A percentile compares a stretch with the other conserved stretches of the same genome.
Conservation (phyloP, 2,797 vertebrate species). For the Pempheris klunzingeri region DNA sequence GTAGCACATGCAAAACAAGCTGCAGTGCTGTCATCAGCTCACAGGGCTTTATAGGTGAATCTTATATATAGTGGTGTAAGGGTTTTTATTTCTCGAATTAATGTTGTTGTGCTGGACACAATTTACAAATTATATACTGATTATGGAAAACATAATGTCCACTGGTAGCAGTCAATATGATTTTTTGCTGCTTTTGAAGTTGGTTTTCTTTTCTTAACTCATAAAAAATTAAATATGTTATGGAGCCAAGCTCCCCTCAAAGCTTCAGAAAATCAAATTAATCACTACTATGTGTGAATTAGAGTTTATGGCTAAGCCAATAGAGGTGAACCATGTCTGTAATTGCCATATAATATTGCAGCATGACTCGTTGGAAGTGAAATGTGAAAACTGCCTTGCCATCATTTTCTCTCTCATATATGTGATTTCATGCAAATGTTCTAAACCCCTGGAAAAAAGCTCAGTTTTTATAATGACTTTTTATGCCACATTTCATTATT, state of each 20-base stretch:
- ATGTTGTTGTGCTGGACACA: neutral
- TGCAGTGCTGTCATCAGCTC: constrained; percentile 6
- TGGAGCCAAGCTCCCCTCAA: constrained; percentile 61
- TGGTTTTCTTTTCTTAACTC: constrained; percentile 52
- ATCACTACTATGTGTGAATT: constrained; percentile 76
- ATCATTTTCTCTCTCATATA: constrained; percentile 76
- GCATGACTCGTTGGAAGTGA: constrained; percentile 78
- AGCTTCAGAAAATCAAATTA: constrained; percentile 78
- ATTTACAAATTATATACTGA: constrained; percentile 22
- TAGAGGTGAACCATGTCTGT: constrained; percentile 81
- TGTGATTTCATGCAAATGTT: constrained; percentile 82
- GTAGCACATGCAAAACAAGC: constrained; percentile 48
- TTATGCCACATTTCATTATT: constrained; percentile 72
- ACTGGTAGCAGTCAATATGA: constrained; percentile 13
- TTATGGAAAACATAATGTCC: constrained; percentile 22
- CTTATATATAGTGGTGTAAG: neutral
- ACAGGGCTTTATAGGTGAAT: constrained; percentile 1
- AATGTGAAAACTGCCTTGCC: constrained; percentile 79
- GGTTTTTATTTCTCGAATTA: constrained; percentile 17
- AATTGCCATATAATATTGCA: constrained; percentile 80
- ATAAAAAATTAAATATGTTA: constrained; percentile 66
- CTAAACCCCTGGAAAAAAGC: constrained; percentile 66
- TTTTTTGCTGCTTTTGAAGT: constrained; percentile 57
- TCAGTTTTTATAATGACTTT: constrained; percentile 78
- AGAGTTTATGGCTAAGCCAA: constrained; percentile 75